A percentile compares a stretch with the other conserved stretches of the same genome.
These are phyloP conservation scores for Pangasius sanitwongsei DNA, from an alignment of 2,797 vertebrate genomes.

Conservation along the genomic window DNA sequence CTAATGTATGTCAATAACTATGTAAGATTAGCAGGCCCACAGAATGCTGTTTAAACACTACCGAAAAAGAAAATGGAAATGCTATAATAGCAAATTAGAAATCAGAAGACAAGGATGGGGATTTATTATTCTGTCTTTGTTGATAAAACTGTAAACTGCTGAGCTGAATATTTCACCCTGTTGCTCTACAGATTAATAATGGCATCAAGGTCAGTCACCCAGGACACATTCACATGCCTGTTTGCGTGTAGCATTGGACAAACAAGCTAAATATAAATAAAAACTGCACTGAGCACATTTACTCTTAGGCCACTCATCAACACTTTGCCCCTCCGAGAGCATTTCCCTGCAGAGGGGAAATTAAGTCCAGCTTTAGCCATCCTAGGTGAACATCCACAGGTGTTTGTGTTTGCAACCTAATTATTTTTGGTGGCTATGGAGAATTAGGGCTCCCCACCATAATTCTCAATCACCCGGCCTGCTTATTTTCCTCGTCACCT, in stretches of 20 bases:
- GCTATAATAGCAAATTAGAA: neutral
- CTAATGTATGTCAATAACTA: neutral
- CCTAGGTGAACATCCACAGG: slow-evolving; percentile 40
- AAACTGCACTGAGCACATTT: slow-evolving; percentile 5
- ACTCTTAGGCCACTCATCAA: slow-evolving; percentile 36
- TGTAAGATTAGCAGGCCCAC: neutral
- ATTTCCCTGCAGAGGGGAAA: slow-evolving; percentile 36
- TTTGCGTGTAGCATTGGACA: slow-evolving; percentile 5
- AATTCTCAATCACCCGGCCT: slow-evolving; percentile 52
- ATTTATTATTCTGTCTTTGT: slow-evolving; percentile 18
- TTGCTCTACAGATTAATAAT: slow-evolving; percentile 2
- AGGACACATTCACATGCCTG: neutral
- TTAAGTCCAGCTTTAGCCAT: slow-evolving; percentile 33
- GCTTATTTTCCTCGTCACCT: slow-evolving; percentile 44
- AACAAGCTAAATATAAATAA: slow-evolving; percentile 32
- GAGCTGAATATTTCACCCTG: neutral
- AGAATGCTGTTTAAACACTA: neutral
- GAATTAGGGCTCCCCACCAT: slow-evolving; percentile 38
- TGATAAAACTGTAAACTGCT: slow-evolving; percentile 11
- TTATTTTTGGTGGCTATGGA: slow-evolving; percentile 51
- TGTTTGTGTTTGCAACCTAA: slow-evolving; percentile 48
- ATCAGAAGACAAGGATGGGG: neutral
- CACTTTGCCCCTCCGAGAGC: slow-evolving; percentile 10
- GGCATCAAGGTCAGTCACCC: neutral
- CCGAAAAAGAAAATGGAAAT: neutral